A percentile compares a stretch with the other conserved stretches of the same genome.
phyloP scores from a whole-genome alignment of 2,888 invertebrate genomes.

The Gari tellinella region DNA sequence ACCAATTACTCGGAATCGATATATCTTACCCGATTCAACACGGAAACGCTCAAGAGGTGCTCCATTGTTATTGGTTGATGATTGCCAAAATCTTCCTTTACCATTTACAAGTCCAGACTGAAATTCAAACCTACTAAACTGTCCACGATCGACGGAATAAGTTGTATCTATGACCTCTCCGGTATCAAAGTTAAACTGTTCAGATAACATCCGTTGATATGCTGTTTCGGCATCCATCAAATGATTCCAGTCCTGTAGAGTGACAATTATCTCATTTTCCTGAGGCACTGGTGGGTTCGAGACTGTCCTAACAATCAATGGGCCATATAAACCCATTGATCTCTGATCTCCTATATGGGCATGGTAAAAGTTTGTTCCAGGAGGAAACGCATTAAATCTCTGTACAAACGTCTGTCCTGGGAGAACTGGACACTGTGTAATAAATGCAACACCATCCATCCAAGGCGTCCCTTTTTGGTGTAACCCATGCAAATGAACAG shows the following conservation, averaged over 20 bases:
- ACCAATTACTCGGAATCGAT: constrained; percentile 32
- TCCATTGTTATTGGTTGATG: constrained; percentile 47
- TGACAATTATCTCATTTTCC: constrained; percentile 49
- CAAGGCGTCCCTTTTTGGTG: constrained; percentile 64
- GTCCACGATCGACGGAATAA: constrained; percentile 41
- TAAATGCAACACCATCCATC: constrained; percentile 71
- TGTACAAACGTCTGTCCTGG: constrained; percentile 69
- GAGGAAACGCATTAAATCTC: constrained; percentile 58
- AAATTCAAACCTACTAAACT: constrained; percentile 46
- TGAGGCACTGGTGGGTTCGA: background rate
- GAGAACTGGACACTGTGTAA: constrained; percentile 73
- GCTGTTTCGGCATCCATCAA: constrained; percentile 61
- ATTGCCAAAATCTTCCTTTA: constrained; percentile 60
- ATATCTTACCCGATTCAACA: constrained; percentile 33
- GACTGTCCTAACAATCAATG: constrained; percentile 58
- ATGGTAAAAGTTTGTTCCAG: constrained; percentile 69
- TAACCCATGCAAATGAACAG: constrained; percentile 73
- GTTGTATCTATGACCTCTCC: constrained; percentile 22
- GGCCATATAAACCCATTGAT: constrained; percentile 66
- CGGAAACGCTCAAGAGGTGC: constrained; percentile 58
- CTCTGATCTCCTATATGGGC: constrained; percentile 69
- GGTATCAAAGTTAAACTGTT: constrained; percentile 52
- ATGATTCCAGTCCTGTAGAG: constrained; percentile 71
- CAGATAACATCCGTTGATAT: constrained; percentile 47
- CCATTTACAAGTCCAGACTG: constrained; percentile 71